Percentiles rank a stretch among this genome's conserved stretches.
Evolutionary conservation across 92 coral and sea anemone species (phyloP).

Genomic region (Epizoanthus rinbou): DNA sequence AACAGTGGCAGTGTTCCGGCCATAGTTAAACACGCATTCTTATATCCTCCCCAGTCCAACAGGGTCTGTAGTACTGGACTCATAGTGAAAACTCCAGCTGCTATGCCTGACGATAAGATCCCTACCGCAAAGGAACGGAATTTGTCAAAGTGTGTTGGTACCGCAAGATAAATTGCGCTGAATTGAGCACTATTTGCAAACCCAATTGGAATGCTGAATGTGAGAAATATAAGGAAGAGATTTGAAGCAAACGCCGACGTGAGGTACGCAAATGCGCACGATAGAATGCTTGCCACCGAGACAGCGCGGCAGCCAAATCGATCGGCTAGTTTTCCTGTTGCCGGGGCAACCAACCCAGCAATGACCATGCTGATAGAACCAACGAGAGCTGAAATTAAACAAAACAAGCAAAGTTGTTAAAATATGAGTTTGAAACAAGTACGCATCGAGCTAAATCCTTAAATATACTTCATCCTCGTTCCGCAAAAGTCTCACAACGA

Average conservation of each 20-base stretch:
- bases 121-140: background rate
- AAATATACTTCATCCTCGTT: too few species aligned
- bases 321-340: background rate
- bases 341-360: background rate
- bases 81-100: background rate
- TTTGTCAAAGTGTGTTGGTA: conserved; percentile 4
- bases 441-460: too few species aligned
- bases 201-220: conserved; percentile 1
- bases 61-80: conserved; percentile 1
- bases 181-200: background rate
- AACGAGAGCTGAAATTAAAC: background rate
- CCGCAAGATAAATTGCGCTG: background rate
- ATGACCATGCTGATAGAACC: background rate
- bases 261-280: background rate
- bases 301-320: conserved; percentile 11
- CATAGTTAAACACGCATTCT: background rate
- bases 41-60: conserved; percentile 5
- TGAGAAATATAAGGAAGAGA: background rate
- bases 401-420: background rate
- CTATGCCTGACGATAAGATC: background rate
- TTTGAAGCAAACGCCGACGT: background rate
- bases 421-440: too few species aligned
- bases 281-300: background rate
- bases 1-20: background rate
- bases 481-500: too few species aligned